Evolutionary conservation across 2,888 invertebrate genomes (phyloP).

Genomic region (Poecilus cupreus): DNA sequence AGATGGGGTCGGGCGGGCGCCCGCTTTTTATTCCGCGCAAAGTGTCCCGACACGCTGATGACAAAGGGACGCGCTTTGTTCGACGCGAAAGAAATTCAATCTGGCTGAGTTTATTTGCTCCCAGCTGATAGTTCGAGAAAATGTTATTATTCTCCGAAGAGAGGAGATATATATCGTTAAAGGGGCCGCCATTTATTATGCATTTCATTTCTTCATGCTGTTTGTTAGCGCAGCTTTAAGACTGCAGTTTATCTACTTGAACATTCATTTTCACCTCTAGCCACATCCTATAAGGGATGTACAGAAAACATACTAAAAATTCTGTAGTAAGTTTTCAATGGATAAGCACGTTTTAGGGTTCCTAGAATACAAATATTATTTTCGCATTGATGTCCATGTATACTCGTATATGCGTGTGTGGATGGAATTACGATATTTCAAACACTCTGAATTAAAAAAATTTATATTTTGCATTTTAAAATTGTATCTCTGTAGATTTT

Average conservation of each 20-base stretch:
- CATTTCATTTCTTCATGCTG: constrained; percentile 33
- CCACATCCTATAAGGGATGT: too few relatives aligned
- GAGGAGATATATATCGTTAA: constrained; percentile 39
- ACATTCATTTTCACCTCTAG: constrained; percentile 15
- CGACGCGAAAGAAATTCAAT: constrained; percentile 42
- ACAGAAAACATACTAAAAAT: too few relatives aligned
- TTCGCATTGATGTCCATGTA: too few relatives aligned
- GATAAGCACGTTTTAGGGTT: too few relatives aligned
- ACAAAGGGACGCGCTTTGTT: constrained; percentile 44
- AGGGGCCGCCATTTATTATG: constrained; percentile 43
- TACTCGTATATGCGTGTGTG: too few relatives aligned
- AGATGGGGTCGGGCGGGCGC: background rate
- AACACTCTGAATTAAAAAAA: too few relatives aligned
- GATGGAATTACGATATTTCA: too few relatives aligned
- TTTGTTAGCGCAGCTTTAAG: background rate
- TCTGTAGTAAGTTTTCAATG: too few relatives aligned
- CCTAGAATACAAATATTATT: too few relatives aligned
- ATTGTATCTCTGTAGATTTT: too few relatives aligned
- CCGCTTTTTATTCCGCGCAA: constrained; percentile 32
- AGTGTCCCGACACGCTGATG: constrained; percentile 43
- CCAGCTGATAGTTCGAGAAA: constrained; percentile 41
- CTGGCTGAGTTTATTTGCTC: constrained; percentile 48
- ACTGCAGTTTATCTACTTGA: constrained; percentile 17
- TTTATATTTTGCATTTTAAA: too few relatives aligned
- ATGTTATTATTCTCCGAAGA: constrained; percentile 45